These are phyloP conservation scores for Andrena marginata DNA, from an alignment of 2,888 invertebrate genomes.

Conservation along the genomic window DNA sequence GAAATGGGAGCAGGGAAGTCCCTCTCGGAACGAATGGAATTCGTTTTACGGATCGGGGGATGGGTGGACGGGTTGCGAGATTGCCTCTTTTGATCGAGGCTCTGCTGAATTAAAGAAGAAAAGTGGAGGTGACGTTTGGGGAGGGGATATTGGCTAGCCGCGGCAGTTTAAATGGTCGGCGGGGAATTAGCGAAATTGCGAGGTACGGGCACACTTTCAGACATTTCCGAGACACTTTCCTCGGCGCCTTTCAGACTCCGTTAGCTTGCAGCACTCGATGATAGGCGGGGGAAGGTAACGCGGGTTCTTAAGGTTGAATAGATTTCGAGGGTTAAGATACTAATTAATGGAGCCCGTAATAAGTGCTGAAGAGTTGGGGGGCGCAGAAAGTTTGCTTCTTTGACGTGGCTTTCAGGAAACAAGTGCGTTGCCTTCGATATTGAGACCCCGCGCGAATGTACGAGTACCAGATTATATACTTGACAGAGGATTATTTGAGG, in stretches of 20 bases:
- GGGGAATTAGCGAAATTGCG: conserved; percentile 6
- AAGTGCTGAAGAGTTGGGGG: background rate
- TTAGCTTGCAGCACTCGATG: background rate
- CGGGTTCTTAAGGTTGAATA: background rate
- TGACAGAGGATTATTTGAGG: background rate
- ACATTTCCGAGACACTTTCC: background rate
- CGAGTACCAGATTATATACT: background rate
- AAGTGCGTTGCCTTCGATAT: background rate
- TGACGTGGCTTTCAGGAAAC: background rate
- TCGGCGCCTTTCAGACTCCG: background rate
- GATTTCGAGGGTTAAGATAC: background rate
- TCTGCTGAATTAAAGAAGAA: conserved; percentile 24
- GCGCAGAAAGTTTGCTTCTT: background rate
- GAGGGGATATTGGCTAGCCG: background rate
- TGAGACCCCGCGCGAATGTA: background rate
- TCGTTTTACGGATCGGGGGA: conserved; percentile 23
- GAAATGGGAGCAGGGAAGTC: conserved; percentile 35
- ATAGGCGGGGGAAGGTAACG: background rate
- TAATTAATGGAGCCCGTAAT: background rate
- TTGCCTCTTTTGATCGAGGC: conserved; percentile 22
- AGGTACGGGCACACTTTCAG: background rate
- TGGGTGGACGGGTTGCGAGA: conserved; percentile 9
- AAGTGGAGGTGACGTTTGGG: background rate
- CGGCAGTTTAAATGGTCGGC: background rate
- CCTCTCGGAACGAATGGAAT: conserved; percentile 36